Conservation (phyloP, 2,113 vertebrate species). For the Xyliphius kryptos region DNA sequence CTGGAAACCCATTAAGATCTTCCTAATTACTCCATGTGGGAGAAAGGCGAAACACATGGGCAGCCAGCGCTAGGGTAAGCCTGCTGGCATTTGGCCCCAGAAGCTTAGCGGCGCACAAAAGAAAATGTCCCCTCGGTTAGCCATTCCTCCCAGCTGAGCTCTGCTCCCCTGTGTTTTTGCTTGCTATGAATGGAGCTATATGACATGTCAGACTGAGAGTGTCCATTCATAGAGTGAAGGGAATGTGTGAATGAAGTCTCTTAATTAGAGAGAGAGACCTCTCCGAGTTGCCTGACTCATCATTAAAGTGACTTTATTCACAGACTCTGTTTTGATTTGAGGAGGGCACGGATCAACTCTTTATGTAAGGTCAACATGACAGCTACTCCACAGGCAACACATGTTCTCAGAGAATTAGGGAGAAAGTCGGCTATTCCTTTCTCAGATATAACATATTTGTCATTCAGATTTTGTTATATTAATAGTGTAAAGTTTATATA, state of each 20-base stretch:
- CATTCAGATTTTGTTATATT: no score
- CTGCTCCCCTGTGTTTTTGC: constrained; percentile 48
- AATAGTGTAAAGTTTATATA: no score
- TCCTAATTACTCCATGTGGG: constrained; percentile 84
- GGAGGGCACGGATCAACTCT: constrained; percentile 26
- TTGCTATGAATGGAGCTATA: constrained; percentile 90
- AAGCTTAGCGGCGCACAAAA: constrained; percentile 68
- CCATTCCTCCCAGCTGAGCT: constrained; percentile 60
- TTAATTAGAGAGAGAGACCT: constrained; percentile 62
- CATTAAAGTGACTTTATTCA: constrained; percentile 58
- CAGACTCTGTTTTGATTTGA: constrained; percentile 48
- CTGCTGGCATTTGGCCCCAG: constrained; percentile 75
- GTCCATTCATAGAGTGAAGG: constrained; percentile 80
- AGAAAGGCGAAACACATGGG: constrained; percentile 64
- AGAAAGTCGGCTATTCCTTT: not conserved
- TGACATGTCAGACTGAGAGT: constrained; percentile 78
- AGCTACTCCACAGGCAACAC: constrained; percentile 13
- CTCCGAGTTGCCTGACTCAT: constrained; percentile 57
- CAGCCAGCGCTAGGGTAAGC: constrained; percentile 69
- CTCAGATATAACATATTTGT: no score
- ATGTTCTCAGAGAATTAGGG: not conserved
- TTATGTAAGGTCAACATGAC: constrained; percentile 26
- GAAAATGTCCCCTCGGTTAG: constrained; percentile 73
- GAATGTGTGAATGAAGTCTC: constrained; percentile 80
- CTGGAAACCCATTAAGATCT: constrained; percentile 80